Conservation (phyloP, 2,888 invertebrate species). For the Ennomos fuscantarius region DNA sequence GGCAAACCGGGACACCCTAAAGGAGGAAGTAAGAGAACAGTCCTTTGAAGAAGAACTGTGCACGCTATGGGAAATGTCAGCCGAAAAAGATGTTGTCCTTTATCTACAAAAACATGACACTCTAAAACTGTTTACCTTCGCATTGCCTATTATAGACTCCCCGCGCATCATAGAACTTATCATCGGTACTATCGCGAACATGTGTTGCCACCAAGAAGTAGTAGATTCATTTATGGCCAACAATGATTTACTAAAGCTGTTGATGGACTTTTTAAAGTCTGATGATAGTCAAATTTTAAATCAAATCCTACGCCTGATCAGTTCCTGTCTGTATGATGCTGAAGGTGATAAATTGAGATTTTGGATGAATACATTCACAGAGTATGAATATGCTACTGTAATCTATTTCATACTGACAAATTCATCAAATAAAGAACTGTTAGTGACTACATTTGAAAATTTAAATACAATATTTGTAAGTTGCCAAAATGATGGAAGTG, state of each 20-base stretch:
- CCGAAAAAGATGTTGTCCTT: conserved; percentile 90
- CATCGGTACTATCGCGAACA: conserved; percentile 93
- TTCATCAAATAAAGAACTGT: conserved; percentile 87
- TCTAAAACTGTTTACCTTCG: conserved; percentile 86
- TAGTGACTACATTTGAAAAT: conserved; percentile 85
- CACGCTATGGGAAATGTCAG: conserved; percentile 94
- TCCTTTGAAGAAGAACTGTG: conserved; percentile 90
- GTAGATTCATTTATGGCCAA: conserved; percentile 84
- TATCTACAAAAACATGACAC: conserved; percentile 89
- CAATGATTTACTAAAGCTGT: conserved; percentile 82
- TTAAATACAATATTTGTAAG: conserved; percentile 83
- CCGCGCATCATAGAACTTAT: conserved; percentile 91
- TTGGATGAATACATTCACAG: conserved; percentile 78
- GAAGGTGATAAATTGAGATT: conserved; percentile 65
- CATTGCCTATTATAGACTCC: conserved; percentile 83
- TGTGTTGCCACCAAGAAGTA: conserved; percentile 88
- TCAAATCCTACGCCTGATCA: conserved; percentile 89
- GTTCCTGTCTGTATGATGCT: conserved; percentile 78
- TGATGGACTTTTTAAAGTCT: conserved; percentile 84
- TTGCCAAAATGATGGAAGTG: conserved; percentile 62
- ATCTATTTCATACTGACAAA: conserved; percentile 90
- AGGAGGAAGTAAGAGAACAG: conserved; percentile 84
- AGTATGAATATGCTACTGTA: conserved; percentile 81
- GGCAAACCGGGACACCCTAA: conserved; percentile 74
- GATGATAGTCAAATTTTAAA: conserved; percentile 90